Evolutionary conservation across 2,797 vertebrate genomes (phyloP).

Genomic region (Takifugu rubripes): DNA sequence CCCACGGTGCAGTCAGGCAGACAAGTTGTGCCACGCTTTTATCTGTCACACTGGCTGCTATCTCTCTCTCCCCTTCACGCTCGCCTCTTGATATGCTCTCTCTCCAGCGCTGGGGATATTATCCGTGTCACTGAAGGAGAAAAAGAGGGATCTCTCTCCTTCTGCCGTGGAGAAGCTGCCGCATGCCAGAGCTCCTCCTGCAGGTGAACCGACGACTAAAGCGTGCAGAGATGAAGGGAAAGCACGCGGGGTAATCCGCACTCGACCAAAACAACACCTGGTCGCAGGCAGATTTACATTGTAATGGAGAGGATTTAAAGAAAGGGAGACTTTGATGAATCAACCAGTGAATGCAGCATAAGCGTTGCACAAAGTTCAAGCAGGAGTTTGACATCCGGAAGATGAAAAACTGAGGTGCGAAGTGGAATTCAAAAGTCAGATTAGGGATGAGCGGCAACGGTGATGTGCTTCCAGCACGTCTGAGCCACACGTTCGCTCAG

Average conservation of each 20-base stretch:
- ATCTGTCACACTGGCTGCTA: slow-evolving; percentile 73
- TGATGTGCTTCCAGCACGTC: slow-evolving; percentile 37
- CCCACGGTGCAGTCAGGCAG: slow-evolving; percentile 65
- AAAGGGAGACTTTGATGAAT: slow-evolving; percentile 13
- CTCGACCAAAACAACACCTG: slow-evolving; percentile 12
- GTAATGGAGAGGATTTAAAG: slow-evolving; percentile 13
- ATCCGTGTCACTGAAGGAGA: slow-evolving; percentile 71
- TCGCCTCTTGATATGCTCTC: slow-evolving; percentile 66
- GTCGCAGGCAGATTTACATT: slow-evolving; percentile 19
- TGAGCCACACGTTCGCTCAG: slow-evolving; percentile 52
- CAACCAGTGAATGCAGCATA: slow-evolving; percentile 15
- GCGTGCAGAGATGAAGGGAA: slow-evolving; percentile 11
- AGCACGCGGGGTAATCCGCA: slow-evolving; percentile 5
- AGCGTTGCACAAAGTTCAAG: slow-evolving; percentile 17
- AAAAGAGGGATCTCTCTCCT: slow-evolving; percentile 65
- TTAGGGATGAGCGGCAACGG: background rate
- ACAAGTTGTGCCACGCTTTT: slow-evolving; percentile 71
- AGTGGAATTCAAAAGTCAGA: background rate
- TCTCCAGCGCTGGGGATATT: slow-evolving; percentile 66
- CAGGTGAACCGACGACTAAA: slow-evolving; percentile 68
- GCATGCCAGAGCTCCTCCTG: slow-evolving; percentile 80
- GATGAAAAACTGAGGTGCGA: background rate
- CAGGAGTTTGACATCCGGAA: slow-evolving; percentile 17
- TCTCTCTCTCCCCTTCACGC: slow-evolving; percentile 63
- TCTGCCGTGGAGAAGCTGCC: slow-evolving; percentile 58